These are phyloP conservation scores for Climacteris rufus DNA, from an alignment of 2,113 vertebrate species.

Conservation along the genomic window DNA sequence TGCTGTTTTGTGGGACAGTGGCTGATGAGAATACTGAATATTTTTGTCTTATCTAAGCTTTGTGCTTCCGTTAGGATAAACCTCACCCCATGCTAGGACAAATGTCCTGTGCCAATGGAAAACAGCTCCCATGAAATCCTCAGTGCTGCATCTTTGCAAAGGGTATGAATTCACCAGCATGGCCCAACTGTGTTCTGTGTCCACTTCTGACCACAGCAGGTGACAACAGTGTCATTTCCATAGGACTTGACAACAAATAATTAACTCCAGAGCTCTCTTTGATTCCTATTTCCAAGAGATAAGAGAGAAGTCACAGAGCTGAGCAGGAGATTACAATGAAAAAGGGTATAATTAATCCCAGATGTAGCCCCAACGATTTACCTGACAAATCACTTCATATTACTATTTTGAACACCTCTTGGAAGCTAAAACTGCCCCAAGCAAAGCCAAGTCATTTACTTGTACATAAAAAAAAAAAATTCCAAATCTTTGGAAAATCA, in stretches of 20 bases:
- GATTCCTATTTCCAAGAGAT: not conserved
- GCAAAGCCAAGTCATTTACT: not conserved
- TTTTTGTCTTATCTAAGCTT: not conserved
- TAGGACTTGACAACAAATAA: not conserved
- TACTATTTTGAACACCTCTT: not conserved
- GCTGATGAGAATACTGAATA: not conserved
- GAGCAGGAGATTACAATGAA: not conserved
- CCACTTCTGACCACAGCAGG: not conserved
- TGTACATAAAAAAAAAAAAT: not conserved
- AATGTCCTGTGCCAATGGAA: not conserved
- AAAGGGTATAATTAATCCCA: not conserved
- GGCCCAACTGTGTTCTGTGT: not conserved
- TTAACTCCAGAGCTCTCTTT: not conserved
- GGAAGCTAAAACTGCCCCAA: not conserved
- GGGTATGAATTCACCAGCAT: not conserved
- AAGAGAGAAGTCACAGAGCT: not conserved
- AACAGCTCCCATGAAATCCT: not conserved
- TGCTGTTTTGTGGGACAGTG: not conserved
- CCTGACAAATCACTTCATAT: not conserved
- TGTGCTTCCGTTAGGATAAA: not conserved
- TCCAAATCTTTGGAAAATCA: not conserved
- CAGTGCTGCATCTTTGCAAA: not conserved
- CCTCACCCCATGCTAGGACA: not conserved
- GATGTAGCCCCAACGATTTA: not conserved
- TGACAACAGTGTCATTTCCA: not conserved